These are phyloP conservation scores for Taenioides sp. DNA, from an alignment of 2,797 vertebrate species.

Conservation along the genomic window DNA sequence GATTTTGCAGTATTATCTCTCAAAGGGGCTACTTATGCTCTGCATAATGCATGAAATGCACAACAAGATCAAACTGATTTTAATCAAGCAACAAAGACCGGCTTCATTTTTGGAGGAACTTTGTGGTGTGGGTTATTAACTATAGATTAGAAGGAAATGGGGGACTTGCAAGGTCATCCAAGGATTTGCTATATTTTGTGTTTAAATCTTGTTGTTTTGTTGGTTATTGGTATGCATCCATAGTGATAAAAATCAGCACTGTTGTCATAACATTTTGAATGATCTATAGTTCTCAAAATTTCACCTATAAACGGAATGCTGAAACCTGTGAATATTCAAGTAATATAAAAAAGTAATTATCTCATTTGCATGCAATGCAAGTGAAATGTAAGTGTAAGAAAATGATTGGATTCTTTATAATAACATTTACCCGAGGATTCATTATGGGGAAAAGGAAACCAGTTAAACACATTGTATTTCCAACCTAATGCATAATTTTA, in stretches of 20 bases:
- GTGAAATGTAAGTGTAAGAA: background rate
- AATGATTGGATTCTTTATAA: background rate
- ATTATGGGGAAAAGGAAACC: background rate
- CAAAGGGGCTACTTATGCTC: slow-evolving; percentile 42
- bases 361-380: background rate
- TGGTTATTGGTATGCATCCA: background rate
- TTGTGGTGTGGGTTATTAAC: slow-evolving; percentile 18
- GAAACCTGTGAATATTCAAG: background rate
- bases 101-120: slow-evolving; percentile 34
- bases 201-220: slow-evolving; percentile 1
- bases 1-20: slow-evolving; percentile 61
- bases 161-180: slow-evolving; percentile 22
- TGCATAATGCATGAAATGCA: slow-evolving; percentile 69
- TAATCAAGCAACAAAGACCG: slow-evolving; percentile 42
- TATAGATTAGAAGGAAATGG: background rate
- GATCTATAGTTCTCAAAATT: no score
- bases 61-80: slow-evolving; percentile 39
- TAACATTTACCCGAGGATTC: background rate
- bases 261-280: no score
- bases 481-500: background rate
- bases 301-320: no score
- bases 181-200: slow-evolving; percentile 6
- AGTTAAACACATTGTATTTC: background rate
- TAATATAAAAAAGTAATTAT: background rate
- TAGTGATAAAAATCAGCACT: background rate